These are phyloP conservation scores for Catostylus mosaicus DNA, from an alignment of 30 jellyfish, hydroid and myxozoan species.

Conservation along the genomic window DNA sequence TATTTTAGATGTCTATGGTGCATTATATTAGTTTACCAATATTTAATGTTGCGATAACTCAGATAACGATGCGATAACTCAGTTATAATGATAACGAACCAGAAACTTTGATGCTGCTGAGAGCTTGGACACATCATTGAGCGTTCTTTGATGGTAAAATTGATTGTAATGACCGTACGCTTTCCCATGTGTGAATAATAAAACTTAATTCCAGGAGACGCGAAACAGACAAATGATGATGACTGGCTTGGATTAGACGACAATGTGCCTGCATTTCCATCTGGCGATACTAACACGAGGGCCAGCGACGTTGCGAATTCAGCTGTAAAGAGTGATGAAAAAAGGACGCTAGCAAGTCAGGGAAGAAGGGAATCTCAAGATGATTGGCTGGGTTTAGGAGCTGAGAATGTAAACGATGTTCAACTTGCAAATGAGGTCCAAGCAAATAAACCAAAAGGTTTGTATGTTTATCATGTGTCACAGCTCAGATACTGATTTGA, in stretches of 20 bases:
- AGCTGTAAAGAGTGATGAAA: background rate
- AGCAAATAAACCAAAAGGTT: conserved; percentile 2
- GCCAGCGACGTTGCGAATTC: background rate
- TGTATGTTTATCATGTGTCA: too few relatives aligned
- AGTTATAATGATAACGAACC: too few relatives aligned
- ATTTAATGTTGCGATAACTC: too few relatives aligned
- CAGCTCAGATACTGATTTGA: too few relatives aligned
- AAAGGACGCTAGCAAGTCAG: background rate
- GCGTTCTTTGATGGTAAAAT: too few relatives aligned
- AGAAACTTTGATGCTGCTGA: too few relatives aligned
- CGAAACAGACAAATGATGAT: conserved; percentile 25
- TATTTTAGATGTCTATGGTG: too few relatives aligned
- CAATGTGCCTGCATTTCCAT: conserved; percentile 2
- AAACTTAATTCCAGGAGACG: background rate
- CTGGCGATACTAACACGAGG: background rate
- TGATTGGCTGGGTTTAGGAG: conserved; percentile 88
- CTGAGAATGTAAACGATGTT: conserved; percentile 17
- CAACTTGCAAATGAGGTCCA: background rate
- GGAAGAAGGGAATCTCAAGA: conserved; percentile 22
- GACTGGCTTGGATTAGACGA: conserved; percentile 91
- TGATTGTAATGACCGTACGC: too few relatives aligned
- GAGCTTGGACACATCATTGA: too few relatives aligned
- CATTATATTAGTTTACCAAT: too few relatives aligned
- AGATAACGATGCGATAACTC: too few relatives aligned
- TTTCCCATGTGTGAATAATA: too few relatives aligned